These are phyloP conservation scores for Sympetrum striolatum DNA, from an alignment of 2,888 invertebrate genomes.

Conservation along the genomic window DNA sequence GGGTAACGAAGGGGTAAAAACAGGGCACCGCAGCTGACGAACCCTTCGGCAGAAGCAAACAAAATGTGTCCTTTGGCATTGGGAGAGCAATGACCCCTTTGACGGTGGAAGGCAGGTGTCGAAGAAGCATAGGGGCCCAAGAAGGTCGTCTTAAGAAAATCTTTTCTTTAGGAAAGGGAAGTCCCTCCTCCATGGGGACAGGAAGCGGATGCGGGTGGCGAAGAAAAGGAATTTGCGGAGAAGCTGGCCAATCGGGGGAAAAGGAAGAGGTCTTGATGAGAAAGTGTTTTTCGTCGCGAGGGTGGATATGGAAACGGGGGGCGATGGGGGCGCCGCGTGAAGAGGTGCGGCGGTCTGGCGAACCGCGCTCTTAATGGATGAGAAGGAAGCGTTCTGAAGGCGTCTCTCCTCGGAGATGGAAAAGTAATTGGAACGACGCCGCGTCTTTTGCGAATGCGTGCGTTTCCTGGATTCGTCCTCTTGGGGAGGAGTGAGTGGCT, in stretches of 20 bases:
- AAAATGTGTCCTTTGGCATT: too few relatives aligned
- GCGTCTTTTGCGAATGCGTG: constrained; percentile 4
- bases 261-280: neutral
- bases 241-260: neutral
- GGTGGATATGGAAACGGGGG: neutral
- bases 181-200: neutral
- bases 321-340: neutral
- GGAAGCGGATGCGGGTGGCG: neutral
- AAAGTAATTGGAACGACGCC: constrained; percentile 5
- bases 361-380: constrained; percentile 15
- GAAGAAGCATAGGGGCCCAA: too few relatives aligned
- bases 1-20: neutral
- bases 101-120: too few relatives aligned
- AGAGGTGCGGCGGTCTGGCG: neutral
- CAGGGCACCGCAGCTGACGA: neutral
- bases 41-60: too few relatives aligned
- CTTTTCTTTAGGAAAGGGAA: too few relatives aligned
- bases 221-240: neutral
- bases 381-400: neutral
- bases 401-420: neutral
- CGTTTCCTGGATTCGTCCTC: neutral
- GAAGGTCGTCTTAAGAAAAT: too few relatives aligned
- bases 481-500: neutral
- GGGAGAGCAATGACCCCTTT: too few relatives aligned
- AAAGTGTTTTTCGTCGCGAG: neutral